Percentiles rank a stretch among this genome's conserved stretches.
Conservation (phyloP, 2,113 vertebrate species). For the Albula glossodonta region DNA sequence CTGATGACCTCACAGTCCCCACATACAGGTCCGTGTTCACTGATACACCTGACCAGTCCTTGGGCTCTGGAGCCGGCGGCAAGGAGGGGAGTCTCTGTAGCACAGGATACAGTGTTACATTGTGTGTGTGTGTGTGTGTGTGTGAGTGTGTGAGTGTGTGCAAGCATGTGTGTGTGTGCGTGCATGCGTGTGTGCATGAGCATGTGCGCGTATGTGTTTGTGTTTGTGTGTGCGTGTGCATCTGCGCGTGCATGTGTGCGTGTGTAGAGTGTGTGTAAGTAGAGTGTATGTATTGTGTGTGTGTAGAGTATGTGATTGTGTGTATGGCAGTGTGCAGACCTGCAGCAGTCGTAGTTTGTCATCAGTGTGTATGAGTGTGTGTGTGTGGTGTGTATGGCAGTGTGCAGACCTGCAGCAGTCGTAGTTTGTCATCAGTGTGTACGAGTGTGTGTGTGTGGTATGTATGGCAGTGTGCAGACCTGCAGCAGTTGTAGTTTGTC, state of each 20-base stretch:
- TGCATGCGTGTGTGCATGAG: background rate
- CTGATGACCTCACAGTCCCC: constrained; percentile 64
- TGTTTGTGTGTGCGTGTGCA: background rate
- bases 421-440: constrained; percentile 60
- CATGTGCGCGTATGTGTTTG: background rate
- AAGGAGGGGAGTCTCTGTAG: constrained; percentile 53
- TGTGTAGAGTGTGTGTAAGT: background rate
- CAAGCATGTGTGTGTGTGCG: background rate
- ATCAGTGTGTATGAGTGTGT: background rate
- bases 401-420: constrained; percentile 69
- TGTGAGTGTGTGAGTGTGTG: background rate
- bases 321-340: too few relatives aligned
- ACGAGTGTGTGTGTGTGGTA: constrained; percentile 16
- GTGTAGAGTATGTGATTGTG: background rate
- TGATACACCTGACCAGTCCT: constrained; percentile 66
- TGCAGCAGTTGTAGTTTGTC: constrained; percentile 71
- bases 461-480: constrained; percentile 46
- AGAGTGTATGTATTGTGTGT: background rate
- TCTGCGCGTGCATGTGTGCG: background rate
- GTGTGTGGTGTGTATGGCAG: background rate
- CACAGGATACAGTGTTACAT: background rate
- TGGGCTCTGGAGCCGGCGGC: constrained; percentile 50
- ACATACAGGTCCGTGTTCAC: constrained; percentile 70
- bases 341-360: too few relatives aligned
- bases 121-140: background rate